Evolutionary conservation across 2,888 invertebrate genomes (phyloP), one percentile per base, ranked within the genome.

Genomic region (Zygogramma bicolorata): DNA sequence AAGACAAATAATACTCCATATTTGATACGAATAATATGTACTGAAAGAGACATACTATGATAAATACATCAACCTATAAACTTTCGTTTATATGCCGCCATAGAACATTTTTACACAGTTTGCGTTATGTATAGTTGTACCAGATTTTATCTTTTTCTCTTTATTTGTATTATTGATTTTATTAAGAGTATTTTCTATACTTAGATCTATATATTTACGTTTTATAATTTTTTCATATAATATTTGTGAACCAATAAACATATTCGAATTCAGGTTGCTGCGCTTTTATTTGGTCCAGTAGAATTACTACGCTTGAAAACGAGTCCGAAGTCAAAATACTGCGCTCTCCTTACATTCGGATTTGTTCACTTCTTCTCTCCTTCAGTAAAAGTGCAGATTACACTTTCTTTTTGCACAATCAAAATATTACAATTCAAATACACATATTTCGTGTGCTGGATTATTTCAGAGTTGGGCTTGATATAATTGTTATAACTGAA

Each of bases 181-280:
- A 86, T 85, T 81, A 82, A 85, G 46, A 85, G 83, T 85, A 86
- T 85, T 85, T 79, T 86, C 78, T 85, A 85, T 84, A 85, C 84
- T 81, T 85, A 85, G 84, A 79, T 83, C 81, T 82, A 85, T 85
- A 84, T 85, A 85, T 85, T 84, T 85, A 85, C 85, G 85, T 86
- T 86, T 86, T 86, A 85, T 85, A 85, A 86, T 85, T 86, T 85
- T 86, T 85, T 85, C 85, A 84, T 85, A 83, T 85, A 84, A 85
- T 79, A 79, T 76, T 84, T 85, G 83, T 84, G 75, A 75, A 75
- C 65, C 68, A 75, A 75, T 75, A 75, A 75, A 75, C 57, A 63
- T 75, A 72, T 72, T 72, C 66, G 69, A 68, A 70, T 42, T 62
- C 7, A 40, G 8, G 10, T 1, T 46, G 10, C 15, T 0, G 7